Base-by-base conservation (phyloP, 2,113 vertebrate species). In the Thamnaconus septentrionalis region DNA sequence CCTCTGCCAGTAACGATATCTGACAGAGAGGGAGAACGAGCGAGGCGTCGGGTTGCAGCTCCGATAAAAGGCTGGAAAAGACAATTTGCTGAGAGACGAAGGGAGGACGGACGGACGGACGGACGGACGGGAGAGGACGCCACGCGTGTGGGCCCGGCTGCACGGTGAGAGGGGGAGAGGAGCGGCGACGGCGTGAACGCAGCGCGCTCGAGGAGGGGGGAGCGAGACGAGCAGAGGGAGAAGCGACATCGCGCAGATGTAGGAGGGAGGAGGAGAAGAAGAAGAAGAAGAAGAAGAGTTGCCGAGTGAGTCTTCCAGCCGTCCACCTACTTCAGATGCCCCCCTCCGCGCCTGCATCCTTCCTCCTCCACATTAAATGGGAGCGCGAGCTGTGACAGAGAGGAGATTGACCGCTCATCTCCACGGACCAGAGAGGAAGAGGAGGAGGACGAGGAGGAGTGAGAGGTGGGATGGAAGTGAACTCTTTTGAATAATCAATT, bases 271-370 rank as follows among this genome's bases (percentile, higher is more conserved):
- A 78, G 52, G 72, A 54, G 72, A 31, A 83, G 76, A 75, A 70
- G 57, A 58, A 79, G 79, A 31, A 83, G 76, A 75, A 70, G 57
- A 58, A 79, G 79, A 80, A 70, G 79, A 89, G 76, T 84, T 85
- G 71, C 83, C 79, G 78, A 79, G 61, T 73, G 78, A 81, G 81
- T 79, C 73, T 66, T 81, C 70, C 62, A 82, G 71, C 76, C 76
- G 78, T 73, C 82, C 86, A 75, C 80, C 83, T 82, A 84, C 83
- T 85, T 84, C 78, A 87, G 75, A 86, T 74, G 80, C 80, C 81
- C 68, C 80, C 75, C 68, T 75, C 71, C 75, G 79, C 59, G 73
- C 69, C 66, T 63, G 66, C 76, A 76, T 87, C 81, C 58, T 56
- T 82, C 71, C 71, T 78, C 70, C 74, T 87, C 61, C 59, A 73